phyloP scores from a whole-genome alignment of 1,140 invertebrate genomes.

The Philotrypesis tridentata region DNA sequence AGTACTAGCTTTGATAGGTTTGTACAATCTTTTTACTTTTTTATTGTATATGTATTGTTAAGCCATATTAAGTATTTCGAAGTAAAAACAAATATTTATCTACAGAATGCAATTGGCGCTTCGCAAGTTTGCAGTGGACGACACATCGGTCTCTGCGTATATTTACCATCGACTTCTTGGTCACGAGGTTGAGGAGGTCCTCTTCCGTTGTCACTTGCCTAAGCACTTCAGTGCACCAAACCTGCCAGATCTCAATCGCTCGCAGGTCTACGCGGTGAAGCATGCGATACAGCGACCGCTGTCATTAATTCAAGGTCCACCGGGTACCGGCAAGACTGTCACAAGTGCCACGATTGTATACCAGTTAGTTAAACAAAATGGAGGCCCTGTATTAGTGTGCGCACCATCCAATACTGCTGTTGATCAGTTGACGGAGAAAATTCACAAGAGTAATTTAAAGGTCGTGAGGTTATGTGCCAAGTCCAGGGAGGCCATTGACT shows the following conservation, averaged over 20 bases:
- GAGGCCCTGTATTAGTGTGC: slow-evolving; percentile 96
- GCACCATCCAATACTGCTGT: slow-evolving; percentile 99
- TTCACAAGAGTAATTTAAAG: slow-evolving; percentile 97
- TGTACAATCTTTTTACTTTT: neutral
- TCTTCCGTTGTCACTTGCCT: slow-evolving; percentile 91
- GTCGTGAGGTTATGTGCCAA: slow-evolving; percentile 98
- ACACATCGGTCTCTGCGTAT: slow-evolving; percentile 96
- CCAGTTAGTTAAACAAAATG: slow-evolving; percentile 95
- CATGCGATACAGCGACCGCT: slow-evolving; percentile 97
- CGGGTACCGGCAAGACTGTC: slow-evolving; percentile 98
- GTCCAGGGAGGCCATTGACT: slow-evolving; percentile 98
- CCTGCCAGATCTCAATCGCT: slow-evolving; percentile 97
- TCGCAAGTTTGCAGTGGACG: slow-evolving; percentile 96
- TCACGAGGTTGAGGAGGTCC: slow-evolving; percentile 96
- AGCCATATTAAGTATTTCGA: neutral
- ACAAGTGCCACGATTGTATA: slow-evolving; percentile 99
- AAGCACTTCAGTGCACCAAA: slow-evolving; percentile 98
- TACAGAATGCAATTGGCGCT: slow-evolving; percentile 95
- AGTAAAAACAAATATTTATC: slow-evolving; percentile 1
- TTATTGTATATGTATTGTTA: too few species aligned
- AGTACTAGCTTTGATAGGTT: slow-evolving; percentile 98
- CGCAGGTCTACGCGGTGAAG: slow-evolving; percentile 99
- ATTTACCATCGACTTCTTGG: slow-evolving; percentile 98
- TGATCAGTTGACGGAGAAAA: slow-evolving; percentile 99
- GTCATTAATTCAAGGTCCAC: slow-evolving; percentile 95